Evolutionary conservation across 1,140 invertebrate genomes (phyloP), one percentile per base, ranked within the genome.

Genomic region (Micrasema longulum): DNA sequence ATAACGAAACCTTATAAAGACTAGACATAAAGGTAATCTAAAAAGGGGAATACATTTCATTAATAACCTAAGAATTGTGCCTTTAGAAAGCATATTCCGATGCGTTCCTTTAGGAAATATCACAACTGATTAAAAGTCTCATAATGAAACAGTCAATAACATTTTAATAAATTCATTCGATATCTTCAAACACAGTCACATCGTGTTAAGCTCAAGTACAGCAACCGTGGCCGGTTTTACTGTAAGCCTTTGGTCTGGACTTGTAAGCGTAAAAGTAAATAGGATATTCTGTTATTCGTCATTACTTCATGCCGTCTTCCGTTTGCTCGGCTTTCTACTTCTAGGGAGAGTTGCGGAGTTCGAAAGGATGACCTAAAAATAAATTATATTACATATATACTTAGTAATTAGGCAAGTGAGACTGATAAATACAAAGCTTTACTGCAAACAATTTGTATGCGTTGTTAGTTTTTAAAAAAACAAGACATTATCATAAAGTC

Each of bases 261-360:
- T 16, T 60, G 55, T 60, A 60, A 60, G 55, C 55, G 55, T 60
- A 60, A 43, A 38, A 60, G 55, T 60, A 60, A 60, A 60, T 60
- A 60, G 36, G 36, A 60, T 41, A 60, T 64, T 31, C 9, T 64
- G 14, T 47, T 57, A 14, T 35, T 64, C 41, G 62, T 14, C 43
- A 31, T 20, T 47, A 36, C 11, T 74, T 77, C 83, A 84, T 76
- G 84, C 82, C 62, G 84, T 84, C 83, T 84, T 85, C 79, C 84
- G 83, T 83, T 84, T 85, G 81, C 79, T 84, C 71, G 83, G 78
- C 79, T 85, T 85, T 83, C 84, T 84, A 80, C 82, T 79, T 79
- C 84, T 82, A 53, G 84, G 84, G 75, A 84, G 83, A 77, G 84
- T 85, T 79, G 84, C 81, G 76, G 84, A 84, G 76, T 82, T 80